phyloP scores from a whole-genome alignment of 2,797 vertebrate species.

The Holocentrus rufus region DNA sequence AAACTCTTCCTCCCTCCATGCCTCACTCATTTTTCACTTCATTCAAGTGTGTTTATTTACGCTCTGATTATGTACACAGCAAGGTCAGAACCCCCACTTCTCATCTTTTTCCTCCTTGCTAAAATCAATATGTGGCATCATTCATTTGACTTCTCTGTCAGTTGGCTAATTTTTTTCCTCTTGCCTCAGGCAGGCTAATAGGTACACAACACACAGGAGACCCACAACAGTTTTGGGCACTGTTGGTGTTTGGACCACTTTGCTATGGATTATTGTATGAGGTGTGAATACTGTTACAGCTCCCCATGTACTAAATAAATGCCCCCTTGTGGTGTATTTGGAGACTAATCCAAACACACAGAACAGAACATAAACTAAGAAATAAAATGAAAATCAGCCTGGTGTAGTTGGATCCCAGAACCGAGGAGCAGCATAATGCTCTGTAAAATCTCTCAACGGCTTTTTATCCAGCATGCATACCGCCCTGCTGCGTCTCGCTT shows the following conservation, averaged over 20 bases:
- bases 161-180: not conserved
- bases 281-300: slow-evolving; percentile 3
- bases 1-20: slow-evolving; percentile 55
- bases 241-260: not conserved
- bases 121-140: slow-evolving; percentile 14
- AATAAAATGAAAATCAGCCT: not conserved
- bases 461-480: slow-evolving; percentile 41
- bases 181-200: not conserved
- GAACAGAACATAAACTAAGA: not conserved
- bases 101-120: slow-evolving; percentile 21
- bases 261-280: not conserved
- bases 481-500: not conserved
- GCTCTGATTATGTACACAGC: not conserved
- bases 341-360: not conserved
- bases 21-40: not conserved
- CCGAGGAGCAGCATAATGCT: slow-evolving; percentile 15
- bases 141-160: slow-evolving; percentile 1
- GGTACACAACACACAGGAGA: not conserved
- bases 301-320: not conserved
- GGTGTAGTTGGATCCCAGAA: slow-evolving; percentile 6
- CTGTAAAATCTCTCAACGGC: slow-evolving; percentile 50
- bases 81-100: slow-evolving; percentile 15
- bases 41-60: not conserved
- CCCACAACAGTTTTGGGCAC: not conserved
- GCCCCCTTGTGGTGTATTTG: slow-evolving; percentile 18